Conservation (phyloP, 2,888 invertebrate species). For the Mantis religiosa region DNA sequence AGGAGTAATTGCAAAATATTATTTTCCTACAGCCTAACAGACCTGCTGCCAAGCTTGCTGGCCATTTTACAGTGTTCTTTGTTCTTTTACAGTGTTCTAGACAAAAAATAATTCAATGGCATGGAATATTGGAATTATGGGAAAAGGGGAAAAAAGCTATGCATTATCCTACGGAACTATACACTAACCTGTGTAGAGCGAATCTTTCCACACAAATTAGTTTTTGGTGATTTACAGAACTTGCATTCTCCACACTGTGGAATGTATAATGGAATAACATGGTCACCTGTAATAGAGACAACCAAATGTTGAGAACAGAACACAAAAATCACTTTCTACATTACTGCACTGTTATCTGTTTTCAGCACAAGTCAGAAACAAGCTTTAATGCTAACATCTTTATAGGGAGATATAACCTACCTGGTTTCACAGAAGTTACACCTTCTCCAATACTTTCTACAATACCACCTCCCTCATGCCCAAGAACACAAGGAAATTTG, state of each 20-base stretch:
- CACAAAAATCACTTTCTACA: neutral
- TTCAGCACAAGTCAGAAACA: neutral
- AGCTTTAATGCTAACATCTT: neutral
- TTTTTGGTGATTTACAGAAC: slow-evolving; percentile 91
- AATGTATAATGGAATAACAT: slow-evolving; percentile 94
- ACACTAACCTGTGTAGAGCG: slow-evolving; percentile 60
- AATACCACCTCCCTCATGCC: slow-evolving; percentile 94
- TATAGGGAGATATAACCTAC: slow-evolving; percentile 41
- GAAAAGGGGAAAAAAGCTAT: too few relatives aligned
- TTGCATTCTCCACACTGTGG: slow-evolving; percentile 97
- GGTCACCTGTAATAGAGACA: slow-evolving; percentile 63
- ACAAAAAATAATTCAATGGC: too few relatives aligned
- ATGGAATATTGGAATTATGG: too few relatives aligned
- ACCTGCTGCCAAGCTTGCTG: too few relatives aligned
- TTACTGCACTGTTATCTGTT: neutral
- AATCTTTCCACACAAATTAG: slow-evolving; percentile 94
- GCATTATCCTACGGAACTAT: neutral
- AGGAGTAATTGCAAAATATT: too few relatives aligned
- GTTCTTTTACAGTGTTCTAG: too few relatives aligned
- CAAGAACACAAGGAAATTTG: slow-evolving; percentile 85
- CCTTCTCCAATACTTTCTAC: slow-evolving; percentile 96
- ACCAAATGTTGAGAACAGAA: neutral
- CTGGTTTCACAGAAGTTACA: slow-evolving; percentile 79
- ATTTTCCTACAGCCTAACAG: too few relatives aligned
- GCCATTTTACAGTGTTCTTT: too few relatives aligned